Evolutionary conservation across 2,797 vertebrate genomes (phyloP).

Genomic region (Tokudaia muenninki): DNA sequence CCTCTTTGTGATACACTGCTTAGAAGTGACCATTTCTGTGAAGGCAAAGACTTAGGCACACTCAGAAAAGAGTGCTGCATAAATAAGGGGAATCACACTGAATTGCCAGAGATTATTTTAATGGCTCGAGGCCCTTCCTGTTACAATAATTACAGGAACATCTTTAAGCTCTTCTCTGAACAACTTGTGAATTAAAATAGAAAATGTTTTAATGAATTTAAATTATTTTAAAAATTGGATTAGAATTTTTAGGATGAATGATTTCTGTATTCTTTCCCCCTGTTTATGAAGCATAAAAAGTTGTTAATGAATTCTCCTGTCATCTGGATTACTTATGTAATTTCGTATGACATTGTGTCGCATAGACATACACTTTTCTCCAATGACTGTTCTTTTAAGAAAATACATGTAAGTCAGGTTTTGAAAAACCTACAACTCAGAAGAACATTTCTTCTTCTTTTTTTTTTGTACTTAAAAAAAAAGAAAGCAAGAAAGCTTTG

Average conservation of each 20-base stretch:
- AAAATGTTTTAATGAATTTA: slow-evolving; percentile 80
- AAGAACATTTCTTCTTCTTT: slow-evolving; percentile 36
- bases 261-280: slow-evolving; percentile 18
- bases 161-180: slow-evolving; percentile 81
- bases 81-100: slow-evolving; percentile 83
- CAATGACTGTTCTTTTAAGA: slow-evolving; percentile 58
- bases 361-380: slow-evolving; percentile 36
- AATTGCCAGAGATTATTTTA: slow-evolving; percentile 88
- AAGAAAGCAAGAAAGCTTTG: not conserved
- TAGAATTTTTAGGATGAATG: slow-evolving; percentile 76
- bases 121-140: slow-evolving; percentile 83
- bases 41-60: slow-evolving; percentile 66
- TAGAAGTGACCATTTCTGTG: slow-evolving; percentile 83
- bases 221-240: slow-evolving; percentile 77
- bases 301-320: slow-evolving; percentile 37
- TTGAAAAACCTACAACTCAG: slow-evolving; percentile 64
- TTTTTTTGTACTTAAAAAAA: slow-evolving; percentile 56
- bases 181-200: slow-evolving; percentile 83
- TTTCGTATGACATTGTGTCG: not conserved
- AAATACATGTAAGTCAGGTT: slow-evolving; percentile 37
- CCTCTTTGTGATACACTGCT: slow-evolving; percentile 73
- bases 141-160: slow-evolving; percentile 85
- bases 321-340: slow-evolving; percentile 39
- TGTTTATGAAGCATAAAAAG: slow-evolving; percentile 62
- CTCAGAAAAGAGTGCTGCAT: slow-evolving; percentile 76